These are phyloP conservation scores for Epinephelus fuscoguttatus DNA, from an alignment of 2,113 vertebrate genomes.

Conservation along the genomic window DNA sequence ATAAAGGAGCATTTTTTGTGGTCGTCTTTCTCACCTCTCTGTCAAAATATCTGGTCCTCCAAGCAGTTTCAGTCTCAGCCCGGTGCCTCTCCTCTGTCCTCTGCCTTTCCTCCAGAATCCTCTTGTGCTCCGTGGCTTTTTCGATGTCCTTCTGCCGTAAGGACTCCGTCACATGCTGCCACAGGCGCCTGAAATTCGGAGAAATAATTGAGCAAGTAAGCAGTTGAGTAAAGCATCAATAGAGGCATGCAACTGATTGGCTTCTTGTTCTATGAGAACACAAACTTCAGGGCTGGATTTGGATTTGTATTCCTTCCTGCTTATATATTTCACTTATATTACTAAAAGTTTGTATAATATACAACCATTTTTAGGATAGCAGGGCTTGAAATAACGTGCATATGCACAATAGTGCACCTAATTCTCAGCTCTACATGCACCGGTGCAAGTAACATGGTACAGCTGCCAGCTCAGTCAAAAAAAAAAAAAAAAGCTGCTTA, in stretches of 20 bases:
- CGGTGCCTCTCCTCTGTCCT: conserved; percentile 93
- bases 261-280: too few relatives aligned
- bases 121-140: conserved; percentile 95
- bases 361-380: too few relatives aligned
- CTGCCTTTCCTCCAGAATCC: conserved; percentile 93
- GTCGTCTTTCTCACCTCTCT: conserved; percentile 86
- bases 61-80: conserved; percentile 89
- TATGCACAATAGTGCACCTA: too few relatives aligned
- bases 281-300: not conserved
- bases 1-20: not conserved
- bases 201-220: too few relatives aligned
- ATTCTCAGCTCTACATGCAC: too few relatives aligned
- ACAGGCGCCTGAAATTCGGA: conserved; percentile 86
- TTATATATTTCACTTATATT: not conserved
- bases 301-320: not conserved
- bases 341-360: too few relatives aligned
- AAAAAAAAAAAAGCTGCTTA: too few relatives aligned
- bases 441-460: too few relatives aligned
- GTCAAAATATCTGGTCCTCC: conserved; percentile 94
- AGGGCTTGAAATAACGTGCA: too few relatives aligned
- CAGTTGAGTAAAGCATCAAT: not conserved
- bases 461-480: too few relatives aligned
- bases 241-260: not conserved
- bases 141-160: conserved; percentile 93
- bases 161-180: conserved; percentile 93